phyloP scores from a whole-genome alignment of 2,113 vertebrate genomes.

The Lynx canadensis region DNA sequence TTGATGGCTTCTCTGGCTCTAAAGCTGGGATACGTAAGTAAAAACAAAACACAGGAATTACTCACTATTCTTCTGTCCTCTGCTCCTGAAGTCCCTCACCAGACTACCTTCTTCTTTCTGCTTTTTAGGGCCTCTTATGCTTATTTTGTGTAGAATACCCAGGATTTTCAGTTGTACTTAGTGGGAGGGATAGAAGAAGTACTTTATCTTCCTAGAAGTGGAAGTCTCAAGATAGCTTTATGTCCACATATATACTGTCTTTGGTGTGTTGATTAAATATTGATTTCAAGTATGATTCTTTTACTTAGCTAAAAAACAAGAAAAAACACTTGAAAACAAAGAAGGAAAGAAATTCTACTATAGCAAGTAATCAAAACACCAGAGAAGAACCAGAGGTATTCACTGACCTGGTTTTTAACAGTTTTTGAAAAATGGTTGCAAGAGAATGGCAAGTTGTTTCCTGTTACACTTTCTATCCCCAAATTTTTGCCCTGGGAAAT shows the following conservation, averaged over 20 bases:
- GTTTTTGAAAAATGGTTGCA: not conserved
- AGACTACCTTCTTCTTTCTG: not conserved
- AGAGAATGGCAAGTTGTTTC: slow-evolving; percentile 7
- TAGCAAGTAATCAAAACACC: slow-evolving; percentile 6
- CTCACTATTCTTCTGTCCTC: not conserved
- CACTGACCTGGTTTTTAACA: not conserved
- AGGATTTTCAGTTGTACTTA: not conserved
- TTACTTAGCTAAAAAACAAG: slow-evolving; percentile 68
- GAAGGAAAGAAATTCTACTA: slow-evolving; percentile 70
- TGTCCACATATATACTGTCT: not conserved
- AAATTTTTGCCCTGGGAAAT: not conserved
- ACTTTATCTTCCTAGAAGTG: not conserved
- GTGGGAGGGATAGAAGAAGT: not conserved
- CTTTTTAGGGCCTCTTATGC: not conserved
- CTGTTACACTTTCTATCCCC: not conserved
- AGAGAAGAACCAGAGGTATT: slow-evolving; percentile 66
- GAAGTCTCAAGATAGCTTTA: not conserved
- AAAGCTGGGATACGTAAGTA: not conserved
- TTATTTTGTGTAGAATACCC: not conserved
- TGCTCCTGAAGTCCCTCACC: not conserved
- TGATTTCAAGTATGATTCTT: slow-evolving; percentile 47
- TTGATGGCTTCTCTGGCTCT: not conserved
- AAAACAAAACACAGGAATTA: not conserved
- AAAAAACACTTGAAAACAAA: slow-evolving; percentile 78
- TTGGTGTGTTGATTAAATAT: slow-evolving; percentile 43